Evolutionary conservation across 1,140 invertebrate species (phyloP).

Genomic region (Hetaerina americana): DNA sequence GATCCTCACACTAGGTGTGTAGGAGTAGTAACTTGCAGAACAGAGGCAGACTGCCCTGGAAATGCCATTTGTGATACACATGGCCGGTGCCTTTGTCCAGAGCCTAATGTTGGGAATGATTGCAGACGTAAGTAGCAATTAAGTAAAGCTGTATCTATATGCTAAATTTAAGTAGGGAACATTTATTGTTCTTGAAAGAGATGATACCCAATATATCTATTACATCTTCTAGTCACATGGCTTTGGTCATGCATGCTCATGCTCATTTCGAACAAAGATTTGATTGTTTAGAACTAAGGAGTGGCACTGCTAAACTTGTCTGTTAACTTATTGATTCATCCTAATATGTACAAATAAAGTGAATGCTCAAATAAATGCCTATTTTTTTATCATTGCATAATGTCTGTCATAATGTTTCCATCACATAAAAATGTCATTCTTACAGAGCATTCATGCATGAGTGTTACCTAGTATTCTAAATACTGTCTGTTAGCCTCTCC

Average conservation of each 20-base stretch:
- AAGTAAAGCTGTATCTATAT: constrained; percentile 1
- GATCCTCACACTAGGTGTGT: constrained; percentile 64
- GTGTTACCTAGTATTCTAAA: no score
- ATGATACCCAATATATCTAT: no score
- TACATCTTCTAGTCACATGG: no score
- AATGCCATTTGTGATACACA: constrained; percentile 72
- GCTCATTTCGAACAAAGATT: no score
- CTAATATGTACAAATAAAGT: neutral
- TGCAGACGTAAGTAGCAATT: constrained; percentile 61
- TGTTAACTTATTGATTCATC: no score
- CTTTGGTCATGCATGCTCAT: no score
- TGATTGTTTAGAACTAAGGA: no score
- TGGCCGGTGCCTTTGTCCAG: constrained; percentile 70
- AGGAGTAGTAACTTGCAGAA: constrained; percentile 60
- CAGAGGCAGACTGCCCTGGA: constrained; percentile 68
- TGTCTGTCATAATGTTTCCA: neutral
- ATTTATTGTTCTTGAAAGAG: no score
- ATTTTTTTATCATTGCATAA: neutral
- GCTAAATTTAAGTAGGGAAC: neutral
- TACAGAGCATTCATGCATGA: no score
- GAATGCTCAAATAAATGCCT: neutral
- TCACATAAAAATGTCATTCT: neutral
- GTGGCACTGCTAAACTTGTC: no score
- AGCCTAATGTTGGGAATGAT: constrained; percentile 80
- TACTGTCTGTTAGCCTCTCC: no score